These are phyloP conservation scores for Pachyrhynchus sulphureomaculatus DNA, from an alignment of 1,140 invertebrate genomes.

Conservation along the genomic window DNA sequence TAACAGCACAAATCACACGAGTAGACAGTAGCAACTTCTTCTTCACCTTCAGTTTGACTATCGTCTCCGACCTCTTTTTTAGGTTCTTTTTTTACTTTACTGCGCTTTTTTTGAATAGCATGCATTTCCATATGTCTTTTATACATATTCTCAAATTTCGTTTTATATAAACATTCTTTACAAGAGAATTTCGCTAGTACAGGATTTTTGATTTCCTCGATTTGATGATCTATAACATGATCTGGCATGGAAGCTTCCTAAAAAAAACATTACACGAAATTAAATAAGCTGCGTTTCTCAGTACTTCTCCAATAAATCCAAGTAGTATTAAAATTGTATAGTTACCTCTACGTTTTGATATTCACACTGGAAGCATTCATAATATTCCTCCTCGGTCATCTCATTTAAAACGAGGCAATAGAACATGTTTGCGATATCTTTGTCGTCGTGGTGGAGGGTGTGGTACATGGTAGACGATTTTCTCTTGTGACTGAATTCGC, in stretches of 20 bases:
- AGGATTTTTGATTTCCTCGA: neutral
- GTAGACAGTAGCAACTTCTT: slow-evolving; percentile 1
- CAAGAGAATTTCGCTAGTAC: slow-evolving; percentile 9
- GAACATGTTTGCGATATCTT: slow-evolving; percentile 17
- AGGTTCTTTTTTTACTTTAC: neutral
- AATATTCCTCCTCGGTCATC: slow-evolving; percentile 10
- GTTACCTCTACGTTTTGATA: slow-evolving; percentile 10
- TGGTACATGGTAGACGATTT: slow-evolving; percentile 21
- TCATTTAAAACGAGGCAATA: slow-evolving; percentile 13
- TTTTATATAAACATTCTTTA: slow-evolving; percentile 7
- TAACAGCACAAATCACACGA: slow-evolving; percentile 14
- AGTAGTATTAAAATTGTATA: no score
- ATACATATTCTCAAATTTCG: slow-evolving; percentile 17
- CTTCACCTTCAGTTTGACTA: neutral
- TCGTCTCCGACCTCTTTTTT: neutral
- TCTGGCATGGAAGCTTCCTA: neutral
- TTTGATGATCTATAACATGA: slow-evolving; percentile 23
- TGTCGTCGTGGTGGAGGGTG: slow-evolving; percentile 18
- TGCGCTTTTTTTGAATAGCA: neutral
- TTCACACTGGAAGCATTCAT: slow-evolving; percentile 25
- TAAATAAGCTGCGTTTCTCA: no score
- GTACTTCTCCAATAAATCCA: no score
- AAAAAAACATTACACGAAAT: no score
- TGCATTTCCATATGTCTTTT: slow-evolving; percentile 7
- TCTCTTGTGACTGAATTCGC: slow-evolving; percentile 9